Percentiles rank a stretch among this genome's conserved stretches.
Conservation (phyloP, 1,140 invertebrate species). For the Geopemphigus sp. region DNA sequence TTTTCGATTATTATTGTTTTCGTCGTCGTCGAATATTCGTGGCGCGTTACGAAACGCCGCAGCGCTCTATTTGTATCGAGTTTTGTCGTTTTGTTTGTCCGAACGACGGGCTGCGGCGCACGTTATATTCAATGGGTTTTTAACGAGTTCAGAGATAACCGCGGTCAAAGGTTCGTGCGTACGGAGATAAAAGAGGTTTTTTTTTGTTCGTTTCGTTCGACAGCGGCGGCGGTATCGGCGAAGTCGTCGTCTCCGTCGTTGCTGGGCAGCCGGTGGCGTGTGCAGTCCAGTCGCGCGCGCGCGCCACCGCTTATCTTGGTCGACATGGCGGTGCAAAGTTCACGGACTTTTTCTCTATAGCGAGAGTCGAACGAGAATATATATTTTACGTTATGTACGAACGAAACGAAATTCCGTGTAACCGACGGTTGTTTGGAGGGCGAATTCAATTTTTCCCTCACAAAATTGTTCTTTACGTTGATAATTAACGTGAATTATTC, state of each 20-base stretch:
- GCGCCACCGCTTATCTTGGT: neutral
- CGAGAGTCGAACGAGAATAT: neutral
- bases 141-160: constrained; percentile 38
- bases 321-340: neutral
- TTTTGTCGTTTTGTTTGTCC: constrained; percentile 13
- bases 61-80: neutral
- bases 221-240: too few relatives aligned
- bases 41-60: neutral
- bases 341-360: neutral
- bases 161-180: constrained; percentile 35
- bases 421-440: constrained; percentile 14
- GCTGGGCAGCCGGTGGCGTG: neutral
- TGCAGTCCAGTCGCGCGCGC: neutral
- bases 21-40: neutral
- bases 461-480: too few relatives aligned
- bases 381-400: neutral
- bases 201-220: constrained; percentile 10
- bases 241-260: too few relatives aligned
- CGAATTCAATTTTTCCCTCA: neutral
- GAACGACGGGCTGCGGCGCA: neutral
- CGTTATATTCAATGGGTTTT: constrained; percentile 42
- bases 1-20: neutral
- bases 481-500: too few relatives aligned
- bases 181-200: constrained; percentile 31
- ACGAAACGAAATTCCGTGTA: constrained; percentile 19